Evolutionary conservation across 2,888 invertebrate genomes (phyloP), one percentile per base, ranked within the genome.

Genomic region (Nomada lathburiana): DNA sequence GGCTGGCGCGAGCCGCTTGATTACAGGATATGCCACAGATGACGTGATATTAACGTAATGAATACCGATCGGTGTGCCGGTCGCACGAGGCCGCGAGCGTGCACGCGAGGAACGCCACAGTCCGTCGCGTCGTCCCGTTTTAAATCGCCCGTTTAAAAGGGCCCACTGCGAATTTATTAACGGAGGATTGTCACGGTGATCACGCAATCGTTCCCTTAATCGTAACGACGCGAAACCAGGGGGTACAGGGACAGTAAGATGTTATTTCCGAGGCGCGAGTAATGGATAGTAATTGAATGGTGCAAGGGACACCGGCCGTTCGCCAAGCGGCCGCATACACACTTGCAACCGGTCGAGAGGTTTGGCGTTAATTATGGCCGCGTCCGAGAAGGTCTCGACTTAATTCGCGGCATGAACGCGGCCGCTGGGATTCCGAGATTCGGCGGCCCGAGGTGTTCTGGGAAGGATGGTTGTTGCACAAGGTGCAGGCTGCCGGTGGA

Each of bases 1-100:
- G 68, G 62, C 80, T 74, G 79, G 88, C 85, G 90, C 88, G 87
- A 86, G 89, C 86, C 87, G 84, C 87, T 89, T 89, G 91, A 91
- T 91, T 91, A 91, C 89, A 91, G 91, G 90, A 91, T 89, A 85
- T 86, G 84, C 77, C 76, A 75, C 77, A 83, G 86, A 89, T 90
- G 89, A 90, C 88, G 75, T 89, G 89, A 90, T 89, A 90, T 91
- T 90, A 89, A 85, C 89, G 86, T 90, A 90, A 89, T 88, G 88
- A 91, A 86, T 89, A 87, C 80, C 88, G 89, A 88, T 89, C 88
- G 86, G 59, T 42, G 55, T 29, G 44, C 42, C 47, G 62, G 76
- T 65, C 76, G 76, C 63, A 63, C 63, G 76, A 11, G 42, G 67
- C 42, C 20, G 18, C 20, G 57, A 70, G 53, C 29, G 57, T 47